These are phyloP conservation scores for Apodemus sylvaticus DNA, from an alignment of 2,113 vertebrate genomes.

Conservation along the genomic window DNA sequence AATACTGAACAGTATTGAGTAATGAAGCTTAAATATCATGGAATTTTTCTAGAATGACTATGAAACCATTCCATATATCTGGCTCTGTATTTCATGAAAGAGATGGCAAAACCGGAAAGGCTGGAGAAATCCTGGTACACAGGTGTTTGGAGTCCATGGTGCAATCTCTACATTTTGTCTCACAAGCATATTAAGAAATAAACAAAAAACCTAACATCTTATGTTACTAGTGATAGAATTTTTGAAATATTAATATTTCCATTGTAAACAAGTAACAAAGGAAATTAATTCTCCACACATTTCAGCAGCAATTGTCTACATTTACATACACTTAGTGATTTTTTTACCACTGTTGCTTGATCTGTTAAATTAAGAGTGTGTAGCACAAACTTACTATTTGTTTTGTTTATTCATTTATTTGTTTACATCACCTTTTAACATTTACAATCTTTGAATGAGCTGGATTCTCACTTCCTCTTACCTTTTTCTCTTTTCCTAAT, in stretches of 20 bases:
- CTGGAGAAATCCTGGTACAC: background rate
- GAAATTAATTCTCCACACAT: background rate
- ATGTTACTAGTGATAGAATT: background rate
- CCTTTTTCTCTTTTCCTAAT: background rate
- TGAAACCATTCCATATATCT: background rate
- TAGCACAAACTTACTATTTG: background rate
- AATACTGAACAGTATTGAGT: background rate
- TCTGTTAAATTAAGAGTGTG: background rate
- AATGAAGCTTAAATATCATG: background rate
- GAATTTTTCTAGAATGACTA: background rate
- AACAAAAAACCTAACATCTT: background rate
- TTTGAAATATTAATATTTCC: background rate
- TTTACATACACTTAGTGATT: background rate
- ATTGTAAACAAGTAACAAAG: background rate
- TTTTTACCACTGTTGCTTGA: background rate
- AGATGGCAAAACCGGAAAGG: background rate
- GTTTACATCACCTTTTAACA: background rate
- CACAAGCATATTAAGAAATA: background rate
- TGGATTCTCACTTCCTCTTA: background rate
- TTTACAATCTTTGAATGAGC: background rate
- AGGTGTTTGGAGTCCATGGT: no score
- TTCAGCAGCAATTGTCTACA: background rate
- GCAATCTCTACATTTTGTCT: background rate
- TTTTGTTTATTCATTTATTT: background rate
- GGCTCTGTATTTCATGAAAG: background rate